Conservation (phyloP, 2,888 invertebrate genomes). For the Portevinia maculata region DNA sequence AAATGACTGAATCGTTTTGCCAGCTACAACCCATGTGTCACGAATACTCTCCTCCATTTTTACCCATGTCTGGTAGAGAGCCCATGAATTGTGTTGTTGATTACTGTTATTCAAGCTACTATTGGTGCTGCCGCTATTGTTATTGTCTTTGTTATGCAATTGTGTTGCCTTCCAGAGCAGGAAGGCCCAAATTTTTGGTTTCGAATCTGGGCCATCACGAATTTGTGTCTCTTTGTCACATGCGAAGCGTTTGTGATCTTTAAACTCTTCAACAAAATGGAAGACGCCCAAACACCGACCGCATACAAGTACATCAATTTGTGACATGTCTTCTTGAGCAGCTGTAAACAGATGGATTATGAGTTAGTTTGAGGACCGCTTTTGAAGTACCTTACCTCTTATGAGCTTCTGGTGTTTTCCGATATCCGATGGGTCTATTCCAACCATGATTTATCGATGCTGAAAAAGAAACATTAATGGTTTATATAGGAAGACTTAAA, state of each 20-base stretch:
- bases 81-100: constrained; percentile 87
- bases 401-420: constrained; percentile 86
- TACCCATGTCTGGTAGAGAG: constrained; percentile 92
- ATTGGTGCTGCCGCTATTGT: constrained; percentile 80
- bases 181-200: constrained; percentile 94
- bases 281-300: constrained; percentile 92
- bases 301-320: constrained; percentile 91
- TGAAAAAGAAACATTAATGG: background rate
- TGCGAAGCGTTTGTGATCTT: constrained; percentile 86
- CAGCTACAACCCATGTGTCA: constrained; percentile 91
- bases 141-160: constrained; percentile 81
- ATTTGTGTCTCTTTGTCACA: constrained; percentile 83
- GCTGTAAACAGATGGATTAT: constrained; percentile 82
- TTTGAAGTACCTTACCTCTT: constrained; percentile 83
- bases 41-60: constrained; percentile 89
- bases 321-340: constrained; percentile 90
- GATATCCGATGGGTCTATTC: constrained; percentile 85
- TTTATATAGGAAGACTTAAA: too few relatives aligned
- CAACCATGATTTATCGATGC: constrained; percentile 79
- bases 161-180: constrained; percentile 90
- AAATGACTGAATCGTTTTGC: constrained; percentile 89
- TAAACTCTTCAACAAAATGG: constrained; percentile 91
- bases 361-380: constrained; percentile 9
- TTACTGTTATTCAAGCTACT: constrained; percentile 23
- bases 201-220: constrained; percentile 87